Evolutionary conservation across 2,797 vertebrate genomes (phyloP), one percentile per base, ranked within the genome.

Genomic region (Cynodonichthys magdalenae): DNA sequence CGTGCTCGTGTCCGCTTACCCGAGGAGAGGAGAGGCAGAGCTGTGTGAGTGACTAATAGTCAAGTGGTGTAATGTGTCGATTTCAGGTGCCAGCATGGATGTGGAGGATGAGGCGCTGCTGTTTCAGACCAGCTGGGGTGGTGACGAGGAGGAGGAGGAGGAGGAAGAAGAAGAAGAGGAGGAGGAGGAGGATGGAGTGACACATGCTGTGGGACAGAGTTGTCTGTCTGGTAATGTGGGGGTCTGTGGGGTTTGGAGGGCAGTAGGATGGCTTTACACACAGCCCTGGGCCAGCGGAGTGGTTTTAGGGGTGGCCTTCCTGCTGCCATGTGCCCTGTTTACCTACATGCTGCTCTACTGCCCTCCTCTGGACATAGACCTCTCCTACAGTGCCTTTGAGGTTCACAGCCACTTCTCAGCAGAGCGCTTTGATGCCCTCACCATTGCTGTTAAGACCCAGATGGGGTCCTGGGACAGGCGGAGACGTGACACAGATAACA

Each of bases 381-480:
- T 99, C 75, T 99, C 97, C 65, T 99, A 99, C 92, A 97, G 96
- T 0, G 97, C 97, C 65, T 99, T 99, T 0, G 97, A 99, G 92
- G 97, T 99, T 64, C 96, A 96, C 77, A 97, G 98, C 87, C 97
- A 99, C 18, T 95, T 96, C 82, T 98, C 97, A 2, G 96, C 97
- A 0, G 95, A 96, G 88, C 96, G 95, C 39, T 99, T 99, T 0
- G 97, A 99, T 0, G 95, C 97, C 0, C 95, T 99, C 0, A 84
- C 97, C 65, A 86, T 96, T 29, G 96, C 97, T 2, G 93, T 99
- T 19, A 98, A 97, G 88, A 95, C 95, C 59, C 96, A 99, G 92
- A 92, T 99, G 58, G 96, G 96, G 4, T 96, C 96, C 0, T 99
- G 96, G 97, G 96, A 97, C 46, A 92, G 96, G 59, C 96, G 92